A percentile compares a stretch with the other conserved stretches of the same genome.
phyloP scores from a whole-genome alignment of 2,797 vertebrate species.

The Holocentrus rufus region DNA sequence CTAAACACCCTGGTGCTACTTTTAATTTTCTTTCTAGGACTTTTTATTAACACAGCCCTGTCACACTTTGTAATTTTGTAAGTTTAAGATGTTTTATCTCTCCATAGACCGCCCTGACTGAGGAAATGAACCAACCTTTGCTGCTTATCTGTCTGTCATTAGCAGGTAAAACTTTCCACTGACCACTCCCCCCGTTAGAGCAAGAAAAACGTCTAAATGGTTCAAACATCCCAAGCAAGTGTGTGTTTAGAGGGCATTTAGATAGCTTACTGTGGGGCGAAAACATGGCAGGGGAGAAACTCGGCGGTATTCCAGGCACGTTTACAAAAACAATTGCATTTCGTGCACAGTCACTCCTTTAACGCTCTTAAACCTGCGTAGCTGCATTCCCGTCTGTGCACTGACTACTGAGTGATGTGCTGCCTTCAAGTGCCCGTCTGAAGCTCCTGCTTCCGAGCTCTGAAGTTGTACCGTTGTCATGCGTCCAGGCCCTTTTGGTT shows the following conservation, averaged over 20 bases:
- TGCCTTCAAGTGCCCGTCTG: constrained; percentile 50
- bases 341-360: constrained; percentile 30
- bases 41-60: neutral
- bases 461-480: too few relatives aligned
- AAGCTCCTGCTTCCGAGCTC: too few relatives aligned
- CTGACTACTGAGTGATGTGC: constrained; percentile 42
- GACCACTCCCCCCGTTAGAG: constrained; percentile 8
- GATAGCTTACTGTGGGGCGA: neutral
- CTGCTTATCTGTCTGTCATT: constrained; percentile 61
- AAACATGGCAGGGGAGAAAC: constrained; percentile 8
- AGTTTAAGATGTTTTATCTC: constrained; percentile 15
- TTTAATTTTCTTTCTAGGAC: too few relatives aligned
- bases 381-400: constrained; percentile 63
- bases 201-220: neutral
- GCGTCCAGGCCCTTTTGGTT: too few relatives aligned
- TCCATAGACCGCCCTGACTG: constrained; percentile 71
- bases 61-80: neutral
- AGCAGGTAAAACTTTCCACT: constrained; percentile 72
- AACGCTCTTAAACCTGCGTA: constrained; percentile 56
- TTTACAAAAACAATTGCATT: constrained; percentile 50
- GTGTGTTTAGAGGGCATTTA: constrained; percentile 15
- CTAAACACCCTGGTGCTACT: too few relatives aligned
- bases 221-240: constrained; percentile 11
- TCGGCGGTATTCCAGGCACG: constrained; percentile 55
- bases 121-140: constrained; percentile 74